Evolutionary conservation across 2,888 invertebrate genomes (phyloP).

Genomic region (Aromia moschata): DNA sequence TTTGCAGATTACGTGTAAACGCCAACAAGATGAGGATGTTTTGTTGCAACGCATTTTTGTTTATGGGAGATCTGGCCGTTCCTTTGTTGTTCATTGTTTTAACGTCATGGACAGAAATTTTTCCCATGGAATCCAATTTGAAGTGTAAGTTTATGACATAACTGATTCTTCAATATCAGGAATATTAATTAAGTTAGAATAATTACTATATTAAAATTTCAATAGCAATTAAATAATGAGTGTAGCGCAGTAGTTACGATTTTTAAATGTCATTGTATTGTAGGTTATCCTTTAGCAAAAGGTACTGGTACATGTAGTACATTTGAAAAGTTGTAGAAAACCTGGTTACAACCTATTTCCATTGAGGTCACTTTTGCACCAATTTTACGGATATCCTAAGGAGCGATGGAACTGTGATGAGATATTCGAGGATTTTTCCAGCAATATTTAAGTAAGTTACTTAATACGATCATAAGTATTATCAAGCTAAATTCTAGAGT

Average conservation of each 20-base stretch:
- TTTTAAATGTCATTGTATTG: too few species aligned
- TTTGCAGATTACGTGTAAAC: constrained; percentile 55
- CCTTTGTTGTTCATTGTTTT: constrained; percentile 59
- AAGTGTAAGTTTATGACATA: constrained; percentile 42
- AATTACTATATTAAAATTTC: too few species aligned
- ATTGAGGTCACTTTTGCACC: constrained; percentile 56
- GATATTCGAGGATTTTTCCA: constrained; percentile 54
- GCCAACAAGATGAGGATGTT: constrained; percentile 61
- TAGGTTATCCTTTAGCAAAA: constrained; percentile 58
- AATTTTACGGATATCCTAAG: constrained; percentile 60
- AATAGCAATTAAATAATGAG: too few species aligned
- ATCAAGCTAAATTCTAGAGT: too few species aligned
- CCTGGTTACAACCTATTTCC: constrained; percentile 54
- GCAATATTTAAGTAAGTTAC: constrained; percentile 57
- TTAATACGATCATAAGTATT: too few species aligned
- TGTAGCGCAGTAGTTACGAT: too few species aligned
- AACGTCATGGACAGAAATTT: constrained; percentile 63
- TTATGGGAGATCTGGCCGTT: constrained; percentile 57
- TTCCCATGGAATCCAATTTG: constrained; percentile 57
- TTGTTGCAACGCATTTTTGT: constrained; percentile 63
- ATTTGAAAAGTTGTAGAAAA: constrained; percentile 47
- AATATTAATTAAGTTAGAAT: too few species aligned
- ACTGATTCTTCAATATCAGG: too few species aligned
- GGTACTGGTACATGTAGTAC: constrained; percentile 60
- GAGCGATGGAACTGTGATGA: constrained; percentile 49